Percentiles rank a stretch among this genome's conserved stretches.
phyloP scores from a whole-genome alignment of 2,888 invertebrate genomes.

The Tillus elongatus region DNA sequence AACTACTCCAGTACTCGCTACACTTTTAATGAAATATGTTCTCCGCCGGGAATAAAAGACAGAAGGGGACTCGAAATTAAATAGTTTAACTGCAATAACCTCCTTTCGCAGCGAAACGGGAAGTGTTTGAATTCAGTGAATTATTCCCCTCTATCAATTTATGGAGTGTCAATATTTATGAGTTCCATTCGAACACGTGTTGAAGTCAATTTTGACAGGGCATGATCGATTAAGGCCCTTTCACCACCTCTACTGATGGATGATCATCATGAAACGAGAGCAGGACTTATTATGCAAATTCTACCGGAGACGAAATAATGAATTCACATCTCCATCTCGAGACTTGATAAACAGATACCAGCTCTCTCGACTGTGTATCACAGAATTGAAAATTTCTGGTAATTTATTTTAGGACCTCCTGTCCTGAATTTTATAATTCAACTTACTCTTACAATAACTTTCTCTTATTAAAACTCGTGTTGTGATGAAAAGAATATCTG shows the following conservation, averaged over 20 bases:
- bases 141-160: slow-evolving; percentile 32
- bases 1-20: slow-evolving; percentile 25
- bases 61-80: slow-evolving; percentile 33
- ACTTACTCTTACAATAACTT: too few species aligned
- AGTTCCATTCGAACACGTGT: slow-evolving; percentile 29
- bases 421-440: too few species aligned
- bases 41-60: slow-evolving; percentile 33
- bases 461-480: too few species aligned
- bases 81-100: slow-evolving; percentile 39
- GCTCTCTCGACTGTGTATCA: too few species aligned
- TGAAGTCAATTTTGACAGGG: slow-evolving; percentile 24
- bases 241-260: slow-evolving; percentile 13
- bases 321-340: too few species aligned
- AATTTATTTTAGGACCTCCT: too few species aligned
- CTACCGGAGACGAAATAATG: too few species aligned
- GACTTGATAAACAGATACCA: too few species aligned
- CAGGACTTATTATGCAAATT: too few species aligned
- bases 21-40: slow-evolving; percentile 42
- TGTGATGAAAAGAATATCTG: too few species aligned
- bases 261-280: too few species aligned
- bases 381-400: too few species aligned
- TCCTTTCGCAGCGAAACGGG: slow-evolving; percentile 20
- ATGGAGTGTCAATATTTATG: slow-evolving; percentile 31
- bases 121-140: slow-evolving; percentile 30
- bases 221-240: slow-evolving; percentile 20